Evolutionary conservation across 1,140 invertebrate species (phyloP).

Genomic region (Drosophila saltans): DNA sequence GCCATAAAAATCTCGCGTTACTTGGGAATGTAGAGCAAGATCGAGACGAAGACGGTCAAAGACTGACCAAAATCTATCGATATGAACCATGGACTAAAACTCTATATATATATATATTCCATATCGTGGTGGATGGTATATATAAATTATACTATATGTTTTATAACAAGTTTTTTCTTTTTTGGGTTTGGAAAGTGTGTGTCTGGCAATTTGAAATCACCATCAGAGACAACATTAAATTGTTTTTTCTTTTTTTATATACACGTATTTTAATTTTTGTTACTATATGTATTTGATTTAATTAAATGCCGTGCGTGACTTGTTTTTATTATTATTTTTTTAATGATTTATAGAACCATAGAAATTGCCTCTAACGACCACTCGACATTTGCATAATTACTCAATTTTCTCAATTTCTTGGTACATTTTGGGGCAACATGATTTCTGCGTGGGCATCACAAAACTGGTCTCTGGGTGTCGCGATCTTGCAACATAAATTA

Average conservation of each 20-base stretch:
- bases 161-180: conserved; percentile 33
- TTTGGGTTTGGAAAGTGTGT: conserved; percentile 40
- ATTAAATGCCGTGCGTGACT: conserved; percentile 67
- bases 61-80: no score
- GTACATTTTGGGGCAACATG: conserved; percentile 44
- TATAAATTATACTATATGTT: conserved; percentile 22
- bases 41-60: neutral
- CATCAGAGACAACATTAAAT: conserved; percentile 24
- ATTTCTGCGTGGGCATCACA: conserved; percentile 46
- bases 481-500: conserved; percentile 43
- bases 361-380: conserved; percentile 56
- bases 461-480: conserved; percentile 30
- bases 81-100: no score
- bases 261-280: neutral
- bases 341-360: conserved; percentile 70
- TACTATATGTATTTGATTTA: conserved; percentile 21
- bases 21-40: conserved; percentile 53
- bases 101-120: no score
- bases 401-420: conserved; percentile 65
- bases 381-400: conserved; percentile 73
- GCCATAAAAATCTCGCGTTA: conserved; percentile 63
- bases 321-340: conserved; percentile 51
- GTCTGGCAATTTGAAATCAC: conserved; percentile 30
- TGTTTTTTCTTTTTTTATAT: conserved; percentile 6
- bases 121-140: neutral